A percentile compares a stretch with the other conserved stretches of the same genome.
Conservation (phyloP, 2,797 vertebrate species). For the Coregonus ussuriensis region DNA sequence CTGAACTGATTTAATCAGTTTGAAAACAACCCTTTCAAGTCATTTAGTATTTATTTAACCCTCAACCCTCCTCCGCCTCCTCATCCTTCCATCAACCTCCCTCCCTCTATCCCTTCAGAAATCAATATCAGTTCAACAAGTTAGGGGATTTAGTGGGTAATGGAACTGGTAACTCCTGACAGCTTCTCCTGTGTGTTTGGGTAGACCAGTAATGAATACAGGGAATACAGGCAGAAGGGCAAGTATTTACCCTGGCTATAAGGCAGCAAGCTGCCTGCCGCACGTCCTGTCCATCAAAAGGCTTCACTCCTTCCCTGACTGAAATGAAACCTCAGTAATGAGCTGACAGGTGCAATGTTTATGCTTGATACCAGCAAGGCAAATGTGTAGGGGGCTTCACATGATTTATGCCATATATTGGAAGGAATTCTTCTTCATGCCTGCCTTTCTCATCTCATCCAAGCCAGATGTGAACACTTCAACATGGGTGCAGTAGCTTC, state of each 20-base stretch:
- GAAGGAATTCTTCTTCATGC: not conserved
- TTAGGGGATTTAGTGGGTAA: constrained; percentile 71
- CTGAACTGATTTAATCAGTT: constrained; percentile 14
- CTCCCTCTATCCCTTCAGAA: constrained; percentile 26
- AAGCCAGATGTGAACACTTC: too few relatives aligned
- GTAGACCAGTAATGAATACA: constrained; percentile 66
- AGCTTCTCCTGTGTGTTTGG: constrained; percentile 60
- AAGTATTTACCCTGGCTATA: constrained; percentile 68
- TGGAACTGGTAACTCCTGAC: constrained; percentile 68
- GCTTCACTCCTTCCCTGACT: constrained; percentile 54
- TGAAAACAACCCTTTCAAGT: constrained; percentile 20
- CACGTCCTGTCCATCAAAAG: constrained; percentile 56
- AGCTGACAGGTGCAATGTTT: constrained; percentile 76
- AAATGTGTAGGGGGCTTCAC: too few relatives aligned
- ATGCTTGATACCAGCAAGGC: constrained; percentile 35
- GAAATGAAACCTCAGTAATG: constrained; percentile 66
- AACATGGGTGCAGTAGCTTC: too few relatives aligned
- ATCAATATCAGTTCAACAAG: constrained; percentile 75
- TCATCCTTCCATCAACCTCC: too few relatives aligned
- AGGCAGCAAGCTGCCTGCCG: constrained; percentile 47
- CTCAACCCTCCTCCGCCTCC: constrained; percentile 42
- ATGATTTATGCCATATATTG: too few relatives aligned
- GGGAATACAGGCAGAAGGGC: constrained; percentile 68
- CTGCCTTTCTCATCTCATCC: too few relatives aligned
- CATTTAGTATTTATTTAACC: constrained; percentile 35